Conservation (phyloP, 2,113 vertebrate genomes). For the Uria aalge region DNA sequence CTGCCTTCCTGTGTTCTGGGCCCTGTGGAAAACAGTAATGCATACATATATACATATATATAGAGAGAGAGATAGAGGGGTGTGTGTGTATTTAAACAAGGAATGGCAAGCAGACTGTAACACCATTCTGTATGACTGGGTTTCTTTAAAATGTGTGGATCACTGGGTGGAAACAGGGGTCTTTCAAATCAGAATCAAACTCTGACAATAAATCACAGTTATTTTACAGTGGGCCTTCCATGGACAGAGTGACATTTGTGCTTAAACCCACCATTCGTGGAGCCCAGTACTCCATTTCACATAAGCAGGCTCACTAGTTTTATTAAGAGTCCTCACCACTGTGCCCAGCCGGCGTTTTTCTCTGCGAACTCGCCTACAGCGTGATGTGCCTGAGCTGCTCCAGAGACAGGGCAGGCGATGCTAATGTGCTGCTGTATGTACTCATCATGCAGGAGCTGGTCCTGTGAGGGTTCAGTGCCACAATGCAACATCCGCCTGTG, state of each 20-base stretch:
- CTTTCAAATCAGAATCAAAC: not conserved
- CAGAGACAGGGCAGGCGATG: fast-evolving
- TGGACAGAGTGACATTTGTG: not conserved
- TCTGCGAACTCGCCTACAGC: not conserved
- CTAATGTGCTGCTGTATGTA: fast-evolving
- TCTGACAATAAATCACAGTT: not conserved
- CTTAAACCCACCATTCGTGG: not conserved
- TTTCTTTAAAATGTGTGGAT: not conserved
- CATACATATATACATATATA: not conserved
- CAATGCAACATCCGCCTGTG: fast-evolving
- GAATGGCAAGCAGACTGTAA: not conserved
- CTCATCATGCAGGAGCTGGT: not conserved
- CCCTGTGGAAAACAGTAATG: fast-evolving
- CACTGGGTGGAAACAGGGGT: fast-evolving
- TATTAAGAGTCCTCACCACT: not conserved
- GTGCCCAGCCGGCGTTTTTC: not conserved
- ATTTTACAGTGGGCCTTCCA: not conserved
- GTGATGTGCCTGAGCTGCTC: fast-evolving
- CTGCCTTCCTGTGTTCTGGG: not conserved
- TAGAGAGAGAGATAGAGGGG: no score
- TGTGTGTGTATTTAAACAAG: not conserved
- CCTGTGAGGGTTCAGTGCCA: fast-evolving
- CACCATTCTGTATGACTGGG: not conserved
- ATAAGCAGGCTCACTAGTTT: not conserved
- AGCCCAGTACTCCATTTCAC: not conserved